Conservation (phyloP, 2,888 invertebrate genomes). For the Eilema sororculum region DNA sequence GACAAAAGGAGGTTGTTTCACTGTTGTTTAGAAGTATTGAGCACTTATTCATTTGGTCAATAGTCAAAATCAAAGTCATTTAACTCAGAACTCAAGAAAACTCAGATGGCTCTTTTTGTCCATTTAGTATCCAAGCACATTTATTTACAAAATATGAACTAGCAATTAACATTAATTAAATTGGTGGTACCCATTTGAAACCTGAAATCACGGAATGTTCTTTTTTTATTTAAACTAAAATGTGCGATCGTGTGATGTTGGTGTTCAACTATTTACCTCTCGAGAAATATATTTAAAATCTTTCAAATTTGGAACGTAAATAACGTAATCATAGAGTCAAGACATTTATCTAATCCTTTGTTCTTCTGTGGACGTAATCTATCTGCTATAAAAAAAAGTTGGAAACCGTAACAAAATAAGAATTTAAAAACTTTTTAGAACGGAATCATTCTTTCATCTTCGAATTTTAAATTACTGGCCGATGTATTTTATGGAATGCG, state of each 20-base stretch:
- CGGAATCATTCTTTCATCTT: neutral
- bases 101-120: too few relatives aligned
- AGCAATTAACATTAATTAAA: too few relatives aligned
- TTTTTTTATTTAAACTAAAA: too few relatives aligned
- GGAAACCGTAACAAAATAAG: neutral
- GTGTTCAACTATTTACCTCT: neutral
- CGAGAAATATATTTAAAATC: neutral
- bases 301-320: neutral
- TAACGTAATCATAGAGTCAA: neutral
- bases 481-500: neutral
- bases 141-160: too few relatives aligned
- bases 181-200: neutral
- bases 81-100: too few relatives aligned
- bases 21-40: neutral
- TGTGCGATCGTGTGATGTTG: too few relatives aligned
- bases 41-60: neutral
- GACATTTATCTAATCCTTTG: neutral
- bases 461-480: neutral
- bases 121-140: too few relatives aligned
- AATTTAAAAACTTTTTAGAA: neutral
- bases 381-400: neutral
- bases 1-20: constrained; percentile 15
- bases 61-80: neutral
- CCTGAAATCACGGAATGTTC: too few relatives aligned
- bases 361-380: neutral